phyloP scores from a whole-genome alignment of 2,113 vertebrate genomes.

The Campylomormyrus numenius region DNA sequence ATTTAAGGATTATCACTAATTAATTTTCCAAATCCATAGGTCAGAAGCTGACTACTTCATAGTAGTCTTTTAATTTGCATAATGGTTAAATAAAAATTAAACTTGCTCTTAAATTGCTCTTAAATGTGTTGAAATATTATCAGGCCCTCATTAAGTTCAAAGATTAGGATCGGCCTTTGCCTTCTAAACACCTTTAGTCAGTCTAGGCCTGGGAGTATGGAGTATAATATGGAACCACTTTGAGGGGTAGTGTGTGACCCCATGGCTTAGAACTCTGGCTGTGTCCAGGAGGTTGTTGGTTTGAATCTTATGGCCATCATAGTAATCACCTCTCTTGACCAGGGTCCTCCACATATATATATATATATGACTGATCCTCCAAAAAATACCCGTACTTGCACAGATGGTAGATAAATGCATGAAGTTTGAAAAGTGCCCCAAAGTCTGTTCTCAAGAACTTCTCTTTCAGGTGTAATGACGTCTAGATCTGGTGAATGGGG shows the following conservation, averaged over 20 bases:
- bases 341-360: background rate
- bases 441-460: background rate
- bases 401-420: background rate
- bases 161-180: background rate
- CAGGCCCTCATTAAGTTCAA: background rate
- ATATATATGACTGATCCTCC: no score
- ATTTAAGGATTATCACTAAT: background rate
- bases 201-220: background rate
- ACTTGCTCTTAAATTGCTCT: background rate
- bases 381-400: background rate
- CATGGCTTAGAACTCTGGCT: background rate
- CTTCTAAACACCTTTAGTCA: background rate
- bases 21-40: background rate
- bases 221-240: background rate
- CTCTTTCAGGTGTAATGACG: background rate
- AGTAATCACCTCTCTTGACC: background rate
- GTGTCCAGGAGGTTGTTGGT: background rate
- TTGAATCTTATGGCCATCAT: background rate
- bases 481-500: background rate
- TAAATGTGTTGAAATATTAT: background rate
- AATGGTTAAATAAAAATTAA: background rate
- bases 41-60: background rate
- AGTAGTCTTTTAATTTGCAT: background rate
- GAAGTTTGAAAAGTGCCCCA: background rate
- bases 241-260: background rate